Evolutionary conservation across 2,888 invertebrate species (phyloP).

Genomic region (Ochropleura leucogaster): DNA sequence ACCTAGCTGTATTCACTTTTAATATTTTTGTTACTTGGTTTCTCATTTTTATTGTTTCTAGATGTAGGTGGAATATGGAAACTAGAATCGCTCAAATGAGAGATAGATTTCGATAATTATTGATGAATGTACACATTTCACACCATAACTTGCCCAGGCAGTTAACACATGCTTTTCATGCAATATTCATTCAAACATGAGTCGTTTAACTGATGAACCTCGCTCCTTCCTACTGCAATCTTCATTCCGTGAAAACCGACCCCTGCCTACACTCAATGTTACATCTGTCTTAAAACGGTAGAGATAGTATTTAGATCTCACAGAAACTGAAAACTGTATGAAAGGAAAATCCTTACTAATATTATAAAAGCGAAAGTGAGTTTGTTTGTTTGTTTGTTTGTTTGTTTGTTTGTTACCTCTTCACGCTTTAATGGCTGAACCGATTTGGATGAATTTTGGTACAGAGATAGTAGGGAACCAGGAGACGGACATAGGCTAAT

Average conservation of each 20-base stretch:
- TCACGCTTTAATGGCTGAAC: too few relatives aligned
- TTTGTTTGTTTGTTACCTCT: too few relatives aligned
- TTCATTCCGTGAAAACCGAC: constrained; percentile 36
- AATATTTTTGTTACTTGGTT: not conserved
- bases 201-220: not conserved
- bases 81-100: not conserved
- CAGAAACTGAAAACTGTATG: constrained; percentile 31
- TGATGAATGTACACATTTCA: not conserved
- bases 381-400: too few relatives aligned
- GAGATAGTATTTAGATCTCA: constrained; percentile 54
- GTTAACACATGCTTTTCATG: not conserved
- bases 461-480: too few relatives aligned
- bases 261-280: constrained; percentile 41
- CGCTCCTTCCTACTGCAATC: constrained; percentile 9
- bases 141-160: not conserved
- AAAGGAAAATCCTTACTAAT: too few relatives aligned
- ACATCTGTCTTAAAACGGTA: constrained; percentile 24
- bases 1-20: not conserved
- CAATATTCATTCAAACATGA: constrained; percentile 9
- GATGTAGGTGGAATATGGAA: not conserved
- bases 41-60: not conserved
- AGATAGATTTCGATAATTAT: not conserved
- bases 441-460: too few relatives aligned
- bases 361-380: too few relatives aligned
- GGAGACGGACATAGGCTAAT: too few relatives aligned